Conservation (phyloP, 2,113 vertebrate species). For the Numida meleagris region DNA sequence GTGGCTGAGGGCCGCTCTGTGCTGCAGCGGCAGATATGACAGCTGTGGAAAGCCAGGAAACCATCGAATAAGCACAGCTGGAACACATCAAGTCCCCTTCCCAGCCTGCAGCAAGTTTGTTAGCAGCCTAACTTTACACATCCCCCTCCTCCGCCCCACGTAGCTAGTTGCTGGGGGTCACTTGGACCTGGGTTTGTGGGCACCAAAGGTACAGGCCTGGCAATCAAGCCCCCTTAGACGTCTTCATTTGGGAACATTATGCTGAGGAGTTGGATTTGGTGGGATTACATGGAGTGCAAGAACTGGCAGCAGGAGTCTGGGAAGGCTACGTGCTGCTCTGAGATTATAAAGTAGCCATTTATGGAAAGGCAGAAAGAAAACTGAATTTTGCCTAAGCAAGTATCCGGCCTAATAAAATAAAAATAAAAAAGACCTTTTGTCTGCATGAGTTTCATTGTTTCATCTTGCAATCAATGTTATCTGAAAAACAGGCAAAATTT, state of each 20-base stretch:
- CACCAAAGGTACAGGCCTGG: background rate
- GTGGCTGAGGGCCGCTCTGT: background rate
- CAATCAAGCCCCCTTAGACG: background rate
- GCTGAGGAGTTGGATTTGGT: background rate
- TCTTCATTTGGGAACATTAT: background rate
- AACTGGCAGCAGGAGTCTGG: background rate
- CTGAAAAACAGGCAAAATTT: background rate
- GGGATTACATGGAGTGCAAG: background rate
- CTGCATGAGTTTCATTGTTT: background rate
- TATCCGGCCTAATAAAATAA: background rate
- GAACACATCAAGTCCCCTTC: slow-evolving; percentile 60
- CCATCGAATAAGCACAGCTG: slow-evolving; percentile 73
- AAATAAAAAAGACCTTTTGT: background rate
- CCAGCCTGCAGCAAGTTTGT: slow-evolving; percentile 42
- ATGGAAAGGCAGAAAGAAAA: background rate
- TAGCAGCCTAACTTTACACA: slow-evolving; percentile 1
- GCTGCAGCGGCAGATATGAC: background rate
- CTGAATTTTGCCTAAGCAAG: background rate
- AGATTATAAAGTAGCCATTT: background rate
- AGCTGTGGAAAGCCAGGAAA: slow-evolving; percentile 64
- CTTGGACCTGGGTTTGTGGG: background rate
- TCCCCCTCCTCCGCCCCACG: background rate
- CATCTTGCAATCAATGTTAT: background rate
- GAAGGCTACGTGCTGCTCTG: background rate
- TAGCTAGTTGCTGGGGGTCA: background rate